Conservation (phyloP, 2,113 vertebrate species). For the Ictidomys tridecemlineatus region DNA sequence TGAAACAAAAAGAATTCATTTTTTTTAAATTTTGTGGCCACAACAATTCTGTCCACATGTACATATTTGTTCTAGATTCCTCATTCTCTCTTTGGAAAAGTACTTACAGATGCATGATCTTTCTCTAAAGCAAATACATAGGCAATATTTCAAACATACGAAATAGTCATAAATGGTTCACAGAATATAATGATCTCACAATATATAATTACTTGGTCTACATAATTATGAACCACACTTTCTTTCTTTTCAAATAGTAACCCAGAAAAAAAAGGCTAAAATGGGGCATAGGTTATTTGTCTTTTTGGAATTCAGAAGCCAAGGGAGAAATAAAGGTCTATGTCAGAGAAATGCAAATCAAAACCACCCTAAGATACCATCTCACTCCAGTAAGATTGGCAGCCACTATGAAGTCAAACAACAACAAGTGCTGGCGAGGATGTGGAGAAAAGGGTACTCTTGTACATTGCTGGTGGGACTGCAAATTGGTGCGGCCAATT, state of each 20-base stretch:
- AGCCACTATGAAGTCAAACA: too few relatives aligned
- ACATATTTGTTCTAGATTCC: background rate
- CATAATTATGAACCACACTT: background rate
- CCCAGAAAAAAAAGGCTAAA: background rate
- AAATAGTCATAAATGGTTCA: background rate
- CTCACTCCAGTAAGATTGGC: too few relatives aligned
- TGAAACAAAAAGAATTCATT: background rate
- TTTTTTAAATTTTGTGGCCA: background rate
- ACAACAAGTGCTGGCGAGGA: too few relatives aligned
- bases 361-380: too few relatives aligned
- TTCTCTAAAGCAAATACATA: constrained; percentile 42
- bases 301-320: constrained; percentile 7
- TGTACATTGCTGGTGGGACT: too few relatives aligned
- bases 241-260: background rate
- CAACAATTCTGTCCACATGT: background rate
- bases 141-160: constrained; percentile 34
- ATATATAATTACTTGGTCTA: constrained; percentile 25
- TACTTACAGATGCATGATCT: background rate
- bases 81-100: background rate
- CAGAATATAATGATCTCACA: constrained; percentile 2
- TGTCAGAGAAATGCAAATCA: too few relatives aligned
- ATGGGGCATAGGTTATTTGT: background rate
- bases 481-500: too few relatives aligned
- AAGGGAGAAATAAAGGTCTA: background rate
- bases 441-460: too few relatives aligned